Percentiles rank a stretch among this genome's conserved stretches.
Evolutionary conservation across 2,888 invertebrate genomes (phyloP).

Genomic region (Chorisops tibialis): DNA sequence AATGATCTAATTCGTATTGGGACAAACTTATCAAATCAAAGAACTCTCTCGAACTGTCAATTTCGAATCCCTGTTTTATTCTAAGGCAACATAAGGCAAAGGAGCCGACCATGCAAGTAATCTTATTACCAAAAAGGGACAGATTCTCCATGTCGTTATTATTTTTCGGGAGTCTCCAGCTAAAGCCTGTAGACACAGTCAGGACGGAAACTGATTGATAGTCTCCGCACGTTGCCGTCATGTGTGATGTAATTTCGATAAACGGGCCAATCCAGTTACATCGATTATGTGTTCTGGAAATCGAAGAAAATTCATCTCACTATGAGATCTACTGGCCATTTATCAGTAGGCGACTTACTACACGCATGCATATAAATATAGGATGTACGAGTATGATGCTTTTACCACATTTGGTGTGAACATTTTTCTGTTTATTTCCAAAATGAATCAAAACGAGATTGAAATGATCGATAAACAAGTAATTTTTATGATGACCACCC

Average conservation of each 20-base stretch:
- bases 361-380: no score
- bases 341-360: not conserved
- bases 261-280: conserved; percentile 26
- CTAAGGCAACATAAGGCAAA: not conserved
- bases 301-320: conserved; percentile 20
- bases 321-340: conserved; percentile 2
- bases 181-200: conserved; percentile 1
- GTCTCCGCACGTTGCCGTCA: conserved; percentile 31
- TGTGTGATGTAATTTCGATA: conserved; percentile 33
- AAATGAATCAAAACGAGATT: no score
- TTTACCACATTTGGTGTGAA: no score
- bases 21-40: no score
- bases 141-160: conserved; percentile 24
- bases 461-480: no score
- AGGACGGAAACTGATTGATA: conserved; percentile 28
- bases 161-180: conserved; percentile 21
- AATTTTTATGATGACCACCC: no score
- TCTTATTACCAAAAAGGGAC: conserved; percentile 22
- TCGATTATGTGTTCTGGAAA: conserved; percentile 22
- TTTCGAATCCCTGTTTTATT: no score
- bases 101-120: conserved; percentile 24
- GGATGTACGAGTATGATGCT: no score
- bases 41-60: no score
- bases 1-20: no score
- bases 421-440: no score